These are phyloP conservation scores for Hyposoter dolosus DNA, from an alignment of 2,888 invertebrate species.

Conservation along the genomic window DNA sequence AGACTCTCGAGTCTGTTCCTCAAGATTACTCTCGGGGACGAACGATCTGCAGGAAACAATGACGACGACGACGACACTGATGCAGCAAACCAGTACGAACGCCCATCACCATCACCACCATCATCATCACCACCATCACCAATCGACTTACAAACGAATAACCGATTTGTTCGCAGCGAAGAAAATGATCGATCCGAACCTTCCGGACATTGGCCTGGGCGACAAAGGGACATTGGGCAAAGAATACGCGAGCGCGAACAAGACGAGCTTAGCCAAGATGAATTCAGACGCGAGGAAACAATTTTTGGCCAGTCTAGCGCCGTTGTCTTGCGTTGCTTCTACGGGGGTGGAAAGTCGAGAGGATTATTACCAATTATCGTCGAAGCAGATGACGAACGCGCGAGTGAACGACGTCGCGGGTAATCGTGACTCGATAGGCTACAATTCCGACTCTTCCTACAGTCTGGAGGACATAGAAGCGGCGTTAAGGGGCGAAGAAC, in stretches of 20 bases:
- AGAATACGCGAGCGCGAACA: conserved; percentile 80
- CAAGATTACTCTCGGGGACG: conserved; percentile 22
- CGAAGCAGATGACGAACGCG: conserved; percentile 77
- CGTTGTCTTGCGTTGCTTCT: conserved; percentile 91
- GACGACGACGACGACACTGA: conserved; percentile 43
- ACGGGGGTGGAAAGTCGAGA: conserved; percentile 87
- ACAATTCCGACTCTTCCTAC: conserved; percentile 89
- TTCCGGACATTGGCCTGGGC: conserved; percentile 87
- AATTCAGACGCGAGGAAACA: conserved; percentile 89
- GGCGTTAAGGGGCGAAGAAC: conserved; percentile 86
- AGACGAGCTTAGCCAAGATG: conserved; percentile 82
- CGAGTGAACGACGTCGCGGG: conserved; percentile 75
- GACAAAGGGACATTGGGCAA: conserved; percentile 74
- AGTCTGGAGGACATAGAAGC: conserved; percentile 89
- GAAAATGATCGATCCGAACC: conserved; percentile 80
- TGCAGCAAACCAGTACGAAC: conserved; percentile 45
- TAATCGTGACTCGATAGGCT: conserved; percentile 87
- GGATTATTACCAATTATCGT: conserved; percentile 87
- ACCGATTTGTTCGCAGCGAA: conserved; percentile 87
- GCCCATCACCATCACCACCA: conserved; percentile 62
- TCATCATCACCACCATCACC: conserved; percentile 72
- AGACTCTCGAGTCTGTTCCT: conserved; percentile 32
- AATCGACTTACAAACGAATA: conserved; percentile 88
- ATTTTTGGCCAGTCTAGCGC: conserved; percentile 92
- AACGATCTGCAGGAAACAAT: conserved; percentile 63